Conservation (phyloP, 2,797 vertebrate genomes). For the Chiroxiphia lanceolata region DNA sequence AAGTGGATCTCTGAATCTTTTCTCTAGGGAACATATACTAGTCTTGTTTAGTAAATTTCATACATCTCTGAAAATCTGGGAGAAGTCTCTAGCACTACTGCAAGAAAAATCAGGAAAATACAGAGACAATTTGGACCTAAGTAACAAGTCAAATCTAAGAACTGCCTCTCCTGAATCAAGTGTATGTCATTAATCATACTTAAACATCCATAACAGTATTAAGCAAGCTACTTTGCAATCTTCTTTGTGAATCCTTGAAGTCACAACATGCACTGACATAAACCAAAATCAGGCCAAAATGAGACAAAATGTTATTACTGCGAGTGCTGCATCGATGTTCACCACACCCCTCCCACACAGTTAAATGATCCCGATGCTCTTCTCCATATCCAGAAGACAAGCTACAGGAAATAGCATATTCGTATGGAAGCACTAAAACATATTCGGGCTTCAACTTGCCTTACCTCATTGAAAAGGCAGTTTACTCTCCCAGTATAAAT, state of each 20-base stretch:
- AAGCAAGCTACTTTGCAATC: not conserved
- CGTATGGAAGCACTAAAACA: not conserved
- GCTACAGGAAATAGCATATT: not conserved
- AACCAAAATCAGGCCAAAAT: not conserved
- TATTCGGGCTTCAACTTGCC: not conserved
- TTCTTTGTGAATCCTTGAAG: not conserved
- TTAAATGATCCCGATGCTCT: not conserved
- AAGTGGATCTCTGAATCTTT: not conserved
- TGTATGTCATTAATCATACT: not conserved
- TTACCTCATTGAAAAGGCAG: not conserved
- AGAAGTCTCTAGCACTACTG: not conserved
- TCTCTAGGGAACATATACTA: fast-evolving
- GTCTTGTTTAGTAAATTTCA: not conserved
- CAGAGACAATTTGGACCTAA: not conserved
- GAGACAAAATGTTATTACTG: not conserved
- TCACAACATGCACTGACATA: not conserved
- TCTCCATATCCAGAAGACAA: not conserved
- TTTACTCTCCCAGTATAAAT: not conserved
- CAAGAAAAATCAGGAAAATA: not conserved
- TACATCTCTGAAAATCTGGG: not conserved
- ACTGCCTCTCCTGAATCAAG: not conserved
- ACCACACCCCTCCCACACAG: not conserved
- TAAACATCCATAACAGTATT: not conserved
- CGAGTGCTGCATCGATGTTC: not conserved
- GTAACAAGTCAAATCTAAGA: not conserved